Conservation (phyloP, 2,113 vertebrate genomes). For the Gobiocypris rarus region DNA sequence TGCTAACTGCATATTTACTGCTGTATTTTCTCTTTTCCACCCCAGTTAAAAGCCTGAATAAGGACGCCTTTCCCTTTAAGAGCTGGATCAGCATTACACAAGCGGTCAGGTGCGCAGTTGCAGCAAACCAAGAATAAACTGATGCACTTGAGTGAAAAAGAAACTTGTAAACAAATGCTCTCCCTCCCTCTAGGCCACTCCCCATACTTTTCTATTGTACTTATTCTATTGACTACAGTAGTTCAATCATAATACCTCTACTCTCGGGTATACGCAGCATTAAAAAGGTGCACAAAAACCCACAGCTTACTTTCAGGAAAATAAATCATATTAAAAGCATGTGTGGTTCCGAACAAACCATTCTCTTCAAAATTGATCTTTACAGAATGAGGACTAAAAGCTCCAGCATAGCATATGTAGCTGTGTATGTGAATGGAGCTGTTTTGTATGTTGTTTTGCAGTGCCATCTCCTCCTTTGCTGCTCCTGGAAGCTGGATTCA, state of each 20-base stretch:
- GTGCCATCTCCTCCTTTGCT: slow-evolving; percentile 16
- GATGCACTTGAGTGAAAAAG: slow-evolving; percentile 22
- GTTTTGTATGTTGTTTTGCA: slow-evolving; percentile 12
- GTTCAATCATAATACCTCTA: background rate
- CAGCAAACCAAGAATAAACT: slow-evolving; percentile 43
- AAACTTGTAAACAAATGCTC: slow-evolving; percentile 54
- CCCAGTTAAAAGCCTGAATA: background rate
- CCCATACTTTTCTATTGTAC: background rate
- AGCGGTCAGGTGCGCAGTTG: slow-evolving; percentile 48
- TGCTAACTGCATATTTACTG: background rate
- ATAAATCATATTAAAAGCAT: background rate
- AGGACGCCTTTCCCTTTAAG: slow-evolving; percentile 51
- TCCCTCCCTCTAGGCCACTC: background rate
- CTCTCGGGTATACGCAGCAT: background rate
- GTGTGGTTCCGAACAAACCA: background rate
- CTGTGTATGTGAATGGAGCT: no score
- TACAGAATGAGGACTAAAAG: background rate
- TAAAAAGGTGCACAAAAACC: background rate
- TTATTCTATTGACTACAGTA: background rate
- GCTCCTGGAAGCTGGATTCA: slow-evolving; percentile 92
- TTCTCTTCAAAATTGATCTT: no score
- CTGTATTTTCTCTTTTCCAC: background rate
- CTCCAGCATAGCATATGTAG: background rate
- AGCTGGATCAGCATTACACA: slow-evolving; percentile 49
- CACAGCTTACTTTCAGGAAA: background rate